Evolutionary conservation across 2,113 vertebrate species (phyloP), one percentile per base, ranked within the genome.

Genomic region (Protomyctophum bolini): DNA sequence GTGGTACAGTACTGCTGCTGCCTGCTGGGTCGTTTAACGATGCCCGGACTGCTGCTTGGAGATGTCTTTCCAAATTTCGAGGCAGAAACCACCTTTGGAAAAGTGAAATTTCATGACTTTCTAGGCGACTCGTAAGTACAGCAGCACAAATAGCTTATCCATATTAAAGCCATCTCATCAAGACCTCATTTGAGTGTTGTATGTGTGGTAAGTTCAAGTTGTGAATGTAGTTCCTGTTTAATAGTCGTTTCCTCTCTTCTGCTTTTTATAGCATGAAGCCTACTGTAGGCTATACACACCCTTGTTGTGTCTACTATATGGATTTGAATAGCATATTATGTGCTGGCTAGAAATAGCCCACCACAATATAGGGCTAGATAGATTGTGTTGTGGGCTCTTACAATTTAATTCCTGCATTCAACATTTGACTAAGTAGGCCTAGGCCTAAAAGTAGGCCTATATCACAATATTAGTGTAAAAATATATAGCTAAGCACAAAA

Each of bases 31-130:
- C 3, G 10, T 8, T 62, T 68, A 58, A 82, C n/a, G 5, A 97
- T 97, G 89, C 94, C 94, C 14, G 97, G 95, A 0, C 67, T 96
- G 66, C 90, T 98, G 72, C 94, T 98, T 29, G 97, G 97, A 2
- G 95, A 98, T 1, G 83, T 87, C 8, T 94, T 96, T 67, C 97
- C 97, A 10, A 77, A 98, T 85, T 97, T 98, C 58, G 93, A 97
- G 72, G 95, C 94, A n/a, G 93, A 96, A 1, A 95, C 94, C 15
- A 97, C 96, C 0, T 7, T 86, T 6, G 97, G 97, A 5, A 87
- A 54, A 48, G 94, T 98, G 61, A 91, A 92, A 56, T 90, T 97
- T 70, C 94, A 98, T 14, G 92, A 97, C 8, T 97, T 91, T 82
- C 87, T 98, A 12, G 96, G 94, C 66, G 90, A 95, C 83, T 95